A percentile compares a stretch with the other conserved stretches of the same genome.
Evolutionary conservation across 1,140 invertebrate genomes (phyloP).

Genomic region (Drosophila sproati): DNA sequence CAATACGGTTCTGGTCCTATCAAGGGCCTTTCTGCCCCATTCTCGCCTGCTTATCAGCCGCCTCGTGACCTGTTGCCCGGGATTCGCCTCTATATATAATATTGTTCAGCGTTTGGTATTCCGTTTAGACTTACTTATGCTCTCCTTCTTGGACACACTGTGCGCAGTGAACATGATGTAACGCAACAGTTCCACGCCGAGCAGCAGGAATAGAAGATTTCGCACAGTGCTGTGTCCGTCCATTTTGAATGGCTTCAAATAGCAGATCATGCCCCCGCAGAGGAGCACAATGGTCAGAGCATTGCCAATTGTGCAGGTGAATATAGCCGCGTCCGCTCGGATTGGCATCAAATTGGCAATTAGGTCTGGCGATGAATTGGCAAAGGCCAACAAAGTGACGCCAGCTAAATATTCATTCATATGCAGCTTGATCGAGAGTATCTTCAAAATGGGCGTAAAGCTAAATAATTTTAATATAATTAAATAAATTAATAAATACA

Average conservation of each 20-base stretch:
- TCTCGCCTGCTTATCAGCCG: too few species aligned
- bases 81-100: too few species aligned
- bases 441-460: slow-evolving; percentile 46
- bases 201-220: slow-evolving; percentile 50
- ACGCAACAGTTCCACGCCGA: slow-evolving; percentile 19
- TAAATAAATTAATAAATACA: too few species aligned
- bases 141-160: neutral
- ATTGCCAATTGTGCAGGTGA: slow-evolving; percentile 31
- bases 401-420: slow-evolving; percentile 62
- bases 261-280: slow-evolving; percentile 52
- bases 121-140: slow-evolving; percentile 13
- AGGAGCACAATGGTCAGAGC: slow-evolving; percentile 37
- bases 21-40: too few species aligned
- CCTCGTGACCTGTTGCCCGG: too few species aligned
- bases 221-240: slow-evolving; percentile 25
- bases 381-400: slow-evolving; percentile 40
- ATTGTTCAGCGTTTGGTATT: too few species aligned
- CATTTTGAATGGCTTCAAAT: slow-evolving; percentile 53
- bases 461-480: slow-evolving; percentile 4
- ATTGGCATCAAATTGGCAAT: slow-evolving; percentile 48
- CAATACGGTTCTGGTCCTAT: too few species aligned
- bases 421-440: slow-evolving; percentile 27
- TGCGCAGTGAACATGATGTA: neutral
- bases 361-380: slow-evolving; percentile 44
- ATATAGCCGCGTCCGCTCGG: neutral